These are phyloP conservation scores for Limnephilus auricula DNA, from an alignment of 2,888 invertebrate genomes.

Conservation along the genomic window DNA sequence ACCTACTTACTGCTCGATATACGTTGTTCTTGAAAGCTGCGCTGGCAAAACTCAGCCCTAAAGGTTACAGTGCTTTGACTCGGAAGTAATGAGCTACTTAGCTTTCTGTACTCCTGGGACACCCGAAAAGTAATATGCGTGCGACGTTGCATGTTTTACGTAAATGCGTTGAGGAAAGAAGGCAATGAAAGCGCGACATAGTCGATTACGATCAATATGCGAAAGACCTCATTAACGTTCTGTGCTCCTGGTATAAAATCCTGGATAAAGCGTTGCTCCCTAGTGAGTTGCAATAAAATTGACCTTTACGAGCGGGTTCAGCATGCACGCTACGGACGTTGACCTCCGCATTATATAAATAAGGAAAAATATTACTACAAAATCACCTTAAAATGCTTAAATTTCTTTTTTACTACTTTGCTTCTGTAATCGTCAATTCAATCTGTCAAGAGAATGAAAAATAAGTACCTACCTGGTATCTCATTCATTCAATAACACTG, in stretches of 20 bases:
- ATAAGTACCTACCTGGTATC: not conserved
- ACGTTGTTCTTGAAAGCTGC: not conserved
- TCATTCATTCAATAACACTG: not conserved
- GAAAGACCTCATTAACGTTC: not conserved
- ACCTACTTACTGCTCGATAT: not conserved
- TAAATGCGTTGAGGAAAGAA: not conserved
- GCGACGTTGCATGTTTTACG: not conserved
- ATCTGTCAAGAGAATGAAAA: not conserved
- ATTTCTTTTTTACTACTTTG: too few species aligned
- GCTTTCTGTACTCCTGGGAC: constrained; percentile 13
- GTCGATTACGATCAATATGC: not conserved
- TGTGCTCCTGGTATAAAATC: not conserved
- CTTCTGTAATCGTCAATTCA: not conserved
- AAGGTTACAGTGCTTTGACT: constrained; percentile 25
- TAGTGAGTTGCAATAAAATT: not conserved
- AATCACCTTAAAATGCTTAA: too few species aligned
- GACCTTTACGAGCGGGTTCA: not conserved
- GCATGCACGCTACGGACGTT: not conserved
- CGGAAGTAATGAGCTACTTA: not conserved
- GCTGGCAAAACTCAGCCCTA: not conserved
- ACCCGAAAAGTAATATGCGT: not conserved
- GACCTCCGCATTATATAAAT: not conserved
- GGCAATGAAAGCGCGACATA: not conserved
- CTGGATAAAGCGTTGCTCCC: not conserved
- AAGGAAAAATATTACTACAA: not conserved